A percentile compares a stretch with the other conserved stretches of the same genome.
phyloP scores from a whole-genome alignment of 2,113 vertebrate species.

The Myodes glareolus region DNA sequence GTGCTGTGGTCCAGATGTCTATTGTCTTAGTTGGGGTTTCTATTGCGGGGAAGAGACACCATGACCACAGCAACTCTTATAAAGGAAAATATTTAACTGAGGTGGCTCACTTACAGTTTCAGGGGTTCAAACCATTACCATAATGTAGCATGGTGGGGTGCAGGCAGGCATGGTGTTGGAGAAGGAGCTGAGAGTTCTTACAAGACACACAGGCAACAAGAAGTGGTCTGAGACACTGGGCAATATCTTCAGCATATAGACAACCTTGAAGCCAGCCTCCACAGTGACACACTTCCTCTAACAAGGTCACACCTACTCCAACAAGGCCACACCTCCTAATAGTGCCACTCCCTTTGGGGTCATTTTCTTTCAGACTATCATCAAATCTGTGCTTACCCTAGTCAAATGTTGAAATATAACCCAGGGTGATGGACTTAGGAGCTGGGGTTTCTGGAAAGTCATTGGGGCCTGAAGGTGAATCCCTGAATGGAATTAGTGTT shows the following conservation, averaged over 20 bases:
- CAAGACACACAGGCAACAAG: background rate
- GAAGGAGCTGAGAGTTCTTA: background rate
- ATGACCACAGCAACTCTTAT: background rate
- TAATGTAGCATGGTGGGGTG: background rate
- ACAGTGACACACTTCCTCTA: background rate
- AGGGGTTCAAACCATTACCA: background rate
- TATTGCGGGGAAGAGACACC: background rate
- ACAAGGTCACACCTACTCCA: background rate
- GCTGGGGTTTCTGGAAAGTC: too few species aligned
- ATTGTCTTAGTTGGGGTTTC: background rate
- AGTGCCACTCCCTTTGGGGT: background rate
- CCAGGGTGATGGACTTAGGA: background rate
- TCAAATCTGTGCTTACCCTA: background rate
- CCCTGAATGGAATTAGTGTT: background rate
- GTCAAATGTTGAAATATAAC: too few species aligned
- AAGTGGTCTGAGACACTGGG: background rate
- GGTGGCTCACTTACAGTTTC: background rate
- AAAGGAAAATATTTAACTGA: background rate
- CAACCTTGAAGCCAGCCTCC: background rate
- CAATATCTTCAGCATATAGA: background rate
- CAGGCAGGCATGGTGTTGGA: background rate
- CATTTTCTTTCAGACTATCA: background rate
- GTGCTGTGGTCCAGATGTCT: background rate
- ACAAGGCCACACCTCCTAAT: background rate
- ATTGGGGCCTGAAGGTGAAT: background rate